Evolutionary conservation across 1,140 invertebrate species (phyloP), one percentile per base, ranked within the genome.

Genomic region (Papilio xuthus): DNA sequence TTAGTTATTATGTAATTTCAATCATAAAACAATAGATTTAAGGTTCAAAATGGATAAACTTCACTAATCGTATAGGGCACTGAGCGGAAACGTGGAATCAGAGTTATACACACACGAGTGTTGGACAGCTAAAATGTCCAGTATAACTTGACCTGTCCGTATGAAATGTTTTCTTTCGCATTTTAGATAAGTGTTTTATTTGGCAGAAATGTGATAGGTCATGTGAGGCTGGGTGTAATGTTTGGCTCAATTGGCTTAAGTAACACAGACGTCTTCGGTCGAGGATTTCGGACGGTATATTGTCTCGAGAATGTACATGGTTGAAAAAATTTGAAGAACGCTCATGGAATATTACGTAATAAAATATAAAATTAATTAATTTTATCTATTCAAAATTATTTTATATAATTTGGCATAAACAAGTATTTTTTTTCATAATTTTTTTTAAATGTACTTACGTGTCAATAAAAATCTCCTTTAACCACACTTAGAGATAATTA

Each of bases 1-100:
- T 15, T 78, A 53, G 9, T 75, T 28, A 13, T 67, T 81, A 32
- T 63, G 72, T 56, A 84, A 84, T 77, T 80, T 84, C 32, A 80
- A 78, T 79, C 82, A 77, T 85, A 83, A 75, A 6, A 1, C 1
- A 23, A 71, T 56, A 53, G 37, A 41, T 18, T 72, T 86, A 89
- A 60, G 82, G 85, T 85, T 71, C 69, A 85, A 82, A 82, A 85
- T 90, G 42, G 79, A 81, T 77, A 42, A 37, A 71, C 41, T 18
- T 41, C 77, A 69, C 47, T 74, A 79, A 79, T 85, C 78, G 78
- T 82, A 83, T 89, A 89, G 90, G 90, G 90, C 87, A 90, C 85
- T 83, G 80, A 90, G 86, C 92, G 92, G 92, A 93, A 92, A 90
- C 90, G 86, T 86, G 86, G 88, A 90, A 92, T 93, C 90, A 93